Evolutionary conservation across 2,888 invertebrate genomes (phyloP).

Genomic region (Dione juno): DNA sequence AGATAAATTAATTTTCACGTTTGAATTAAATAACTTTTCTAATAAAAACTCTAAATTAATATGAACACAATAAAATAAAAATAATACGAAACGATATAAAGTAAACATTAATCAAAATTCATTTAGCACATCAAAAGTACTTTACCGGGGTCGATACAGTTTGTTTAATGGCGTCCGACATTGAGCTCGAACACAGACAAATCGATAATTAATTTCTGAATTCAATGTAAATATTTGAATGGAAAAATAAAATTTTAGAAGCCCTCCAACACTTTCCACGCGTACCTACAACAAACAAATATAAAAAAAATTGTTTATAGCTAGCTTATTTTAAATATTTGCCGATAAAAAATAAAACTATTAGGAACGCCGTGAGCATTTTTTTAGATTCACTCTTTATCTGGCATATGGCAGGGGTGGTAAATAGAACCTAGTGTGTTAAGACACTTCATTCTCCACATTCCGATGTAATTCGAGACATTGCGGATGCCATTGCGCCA

Average conservation of each 20-base stretch:
- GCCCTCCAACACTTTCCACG: slow-evolving; percentile 7
- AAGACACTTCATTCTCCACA: no score
- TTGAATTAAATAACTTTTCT: no score
- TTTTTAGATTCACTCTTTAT: no score
- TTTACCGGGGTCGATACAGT: slow-evolving; percentile 24
- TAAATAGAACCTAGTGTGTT: no score
- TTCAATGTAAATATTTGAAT: slow-evolving; percentile 28
- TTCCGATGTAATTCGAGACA: no score
- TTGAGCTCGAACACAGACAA: slow-evolving; percentile 13
- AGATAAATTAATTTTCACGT: no score
- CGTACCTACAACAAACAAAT: neutral
- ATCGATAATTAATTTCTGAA: slow-evolving; percentile 26
- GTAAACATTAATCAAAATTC: slow-evolving; percentile 34
- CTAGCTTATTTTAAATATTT: neutral
- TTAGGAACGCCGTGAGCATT: no score
- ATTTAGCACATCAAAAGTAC: slow-evolving; percentile 23
- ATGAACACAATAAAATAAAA: neutral
- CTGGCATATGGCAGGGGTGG: no score
- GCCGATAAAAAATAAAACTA: neutral
- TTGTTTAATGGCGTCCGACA: slow-evolving; percentile 27
- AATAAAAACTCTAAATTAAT: no score
- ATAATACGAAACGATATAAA: slow-evolving; percentile 1
- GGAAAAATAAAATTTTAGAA: slow-evolving; percentile 18
- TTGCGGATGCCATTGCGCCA: no score
- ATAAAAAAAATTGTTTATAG: slow-evolving; percentile 7